These are phyloP conservation scores for Penaeus chinensis DNA, from an alignment of 1,140 invertebrate species.

Conservation along the genomic window DNA sequence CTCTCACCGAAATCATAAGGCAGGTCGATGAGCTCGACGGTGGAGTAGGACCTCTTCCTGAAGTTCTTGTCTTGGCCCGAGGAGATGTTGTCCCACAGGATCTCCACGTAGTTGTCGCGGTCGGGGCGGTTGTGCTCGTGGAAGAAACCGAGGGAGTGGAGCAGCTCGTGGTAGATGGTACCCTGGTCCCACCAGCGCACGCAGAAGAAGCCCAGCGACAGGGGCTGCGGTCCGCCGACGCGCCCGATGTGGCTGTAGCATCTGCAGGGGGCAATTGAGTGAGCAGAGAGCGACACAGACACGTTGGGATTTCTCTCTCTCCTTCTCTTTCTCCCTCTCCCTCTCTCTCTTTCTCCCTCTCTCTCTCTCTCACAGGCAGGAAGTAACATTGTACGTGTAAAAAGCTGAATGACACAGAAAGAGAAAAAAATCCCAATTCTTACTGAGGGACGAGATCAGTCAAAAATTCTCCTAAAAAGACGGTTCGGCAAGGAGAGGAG, in stretches of 20 bases:
- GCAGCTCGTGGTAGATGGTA: conserved; percentile 67
- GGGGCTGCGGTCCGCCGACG: conserved; percentile 64
- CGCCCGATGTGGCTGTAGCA: conserved; percentile 67
- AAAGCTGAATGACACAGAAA: no score
- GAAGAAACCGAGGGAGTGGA: conserved; percentile 69
- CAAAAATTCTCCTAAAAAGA: no score
- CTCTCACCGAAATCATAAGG: conserved; percentile 57
- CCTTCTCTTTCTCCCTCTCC: background rate
- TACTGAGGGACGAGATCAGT: no score
- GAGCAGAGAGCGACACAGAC: no score
- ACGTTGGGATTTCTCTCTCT: background rate
- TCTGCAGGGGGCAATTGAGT: conserved; percentile 47
- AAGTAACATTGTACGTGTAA: no score
- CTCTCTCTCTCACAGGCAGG: no score
- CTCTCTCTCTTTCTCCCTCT: background rate
- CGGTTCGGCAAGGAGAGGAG: no score
- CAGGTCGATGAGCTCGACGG: conserved; percentile 39
- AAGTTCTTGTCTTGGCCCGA: conserved; percentile 49
- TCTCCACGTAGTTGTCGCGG: conserved; percentile 67
- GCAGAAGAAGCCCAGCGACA: conserved; percentile 67
- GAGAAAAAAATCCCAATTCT: no score
- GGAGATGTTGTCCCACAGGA: conserved; percentile 68
- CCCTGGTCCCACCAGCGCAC: conserved; percentile 66
- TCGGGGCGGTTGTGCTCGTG: conserved; percentile 70
- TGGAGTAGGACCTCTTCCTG: conserved; percentile 31